Evolutionary conservation across 1,140 invertebrate species (phyloP).

Genomic region (Ips nitidus): DNA sequence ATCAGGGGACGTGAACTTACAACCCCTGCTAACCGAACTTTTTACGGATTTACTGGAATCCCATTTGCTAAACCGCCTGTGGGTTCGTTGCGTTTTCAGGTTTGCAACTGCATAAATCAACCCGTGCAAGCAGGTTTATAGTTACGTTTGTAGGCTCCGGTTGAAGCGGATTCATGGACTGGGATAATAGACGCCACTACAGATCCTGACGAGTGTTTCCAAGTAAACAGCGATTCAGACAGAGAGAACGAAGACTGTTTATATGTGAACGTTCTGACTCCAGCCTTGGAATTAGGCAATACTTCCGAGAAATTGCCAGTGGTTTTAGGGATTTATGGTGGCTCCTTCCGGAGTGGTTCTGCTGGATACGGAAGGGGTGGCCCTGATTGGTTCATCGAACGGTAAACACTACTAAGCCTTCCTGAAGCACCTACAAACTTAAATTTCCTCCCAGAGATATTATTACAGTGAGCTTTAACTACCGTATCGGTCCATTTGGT

Average conservation of each 20-base stretch:
- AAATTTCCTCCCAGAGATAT: constrained; percentile 42
- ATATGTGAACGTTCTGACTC: constrained; percentile 23
- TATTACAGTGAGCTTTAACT: constrained; percentile 54
- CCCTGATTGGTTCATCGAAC: constrained; percentile 29
- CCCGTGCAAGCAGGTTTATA: background rate
- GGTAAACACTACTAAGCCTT: background rate
- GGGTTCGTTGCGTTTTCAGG: constrained; percentile 27
- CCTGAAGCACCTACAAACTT: background rate
- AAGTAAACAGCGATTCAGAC: constrained; percentile 23
- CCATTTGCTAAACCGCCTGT: constrained; percentile 34
- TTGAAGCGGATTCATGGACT: constrained; percentile 16
- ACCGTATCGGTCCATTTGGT: constrained; percentile 32
- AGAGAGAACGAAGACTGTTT: constrained; percentile 24
- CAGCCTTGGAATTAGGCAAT: background rate
- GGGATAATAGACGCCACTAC: constrained; percentile 13
- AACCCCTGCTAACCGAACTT: constrained; percentile 18
- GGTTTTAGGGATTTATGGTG: constrained; percentile 30
- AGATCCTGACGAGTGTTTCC: constrained; percentile 24
- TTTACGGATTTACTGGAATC: constrained; percentile 31
- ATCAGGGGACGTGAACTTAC: constrained; percentile 21
- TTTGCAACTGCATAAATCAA: constrained; percentile 2
- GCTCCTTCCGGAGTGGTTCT: constrained; percentile 36
- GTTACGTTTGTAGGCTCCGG: constrained; percentile 11
- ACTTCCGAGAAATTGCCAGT: constrained; percentile 24
- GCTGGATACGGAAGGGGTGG: constrained; percentile 17